Conservation (phyloP, 2,888 invertebrate species). For the Epicampocera succincta region DNA sequence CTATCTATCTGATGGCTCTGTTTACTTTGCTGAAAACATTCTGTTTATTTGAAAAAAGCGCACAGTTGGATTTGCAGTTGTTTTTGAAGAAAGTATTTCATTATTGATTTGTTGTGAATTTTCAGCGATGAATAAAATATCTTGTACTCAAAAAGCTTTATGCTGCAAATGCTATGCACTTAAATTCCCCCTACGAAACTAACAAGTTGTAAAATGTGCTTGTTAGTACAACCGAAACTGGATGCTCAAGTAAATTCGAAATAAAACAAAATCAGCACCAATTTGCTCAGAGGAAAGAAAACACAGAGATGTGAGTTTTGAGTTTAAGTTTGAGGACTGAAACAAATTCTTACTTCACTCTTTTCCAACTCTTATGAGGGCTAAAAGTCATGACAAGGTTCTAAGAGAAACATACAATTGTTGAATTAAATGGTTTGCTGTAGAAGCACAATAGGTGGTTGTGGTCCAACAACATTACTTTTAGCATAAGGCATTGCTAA, state of each 20-base stretch:
- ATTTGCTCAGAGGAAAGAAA: slow-evolving; percentile 8
- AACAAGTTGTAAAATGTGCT: slow-evolving; percentile 19
- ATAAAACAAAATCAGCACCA: neutral
- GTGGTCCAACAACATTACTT: no score
- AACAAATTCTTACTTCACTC: no score
- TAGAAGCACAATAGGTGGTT: no score
- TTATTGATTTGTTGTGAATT: slow-evolving; percentile 22
- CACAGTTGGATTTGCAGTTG: neutral
- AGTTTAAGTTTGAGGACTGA: no score
- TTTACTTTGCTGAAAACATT: no score
- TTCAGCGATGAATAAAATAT: slow-evolving; percentile 2
- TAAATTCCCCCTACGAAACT: slow-evolving; percentile 39
- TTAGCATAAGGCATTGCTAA: no score
- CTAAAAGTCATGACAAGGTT: no score
- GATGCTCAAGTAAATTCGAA: neutral
- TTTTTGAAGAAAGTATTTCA: neutral
- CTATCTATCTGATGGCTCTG: no score
- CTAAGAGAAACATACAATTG: no score
- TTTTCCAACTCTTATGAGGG: no score
- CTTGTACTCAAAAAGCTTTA: slow-evolving; percentile 14
- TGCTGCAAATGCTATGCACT: slow-evolving; percentile 30
- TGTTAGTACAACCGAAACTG: neutral
- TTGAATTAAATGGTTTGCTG: no score
- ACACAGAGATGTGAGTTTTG: neutral
- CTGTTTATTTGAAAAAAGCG: no score